These are phyloP conservation scores for Astreopora myriophthalma DNA, from an alignment of 64 coral and sea anemone genomes.

Conservation along the genomic window DNA sequence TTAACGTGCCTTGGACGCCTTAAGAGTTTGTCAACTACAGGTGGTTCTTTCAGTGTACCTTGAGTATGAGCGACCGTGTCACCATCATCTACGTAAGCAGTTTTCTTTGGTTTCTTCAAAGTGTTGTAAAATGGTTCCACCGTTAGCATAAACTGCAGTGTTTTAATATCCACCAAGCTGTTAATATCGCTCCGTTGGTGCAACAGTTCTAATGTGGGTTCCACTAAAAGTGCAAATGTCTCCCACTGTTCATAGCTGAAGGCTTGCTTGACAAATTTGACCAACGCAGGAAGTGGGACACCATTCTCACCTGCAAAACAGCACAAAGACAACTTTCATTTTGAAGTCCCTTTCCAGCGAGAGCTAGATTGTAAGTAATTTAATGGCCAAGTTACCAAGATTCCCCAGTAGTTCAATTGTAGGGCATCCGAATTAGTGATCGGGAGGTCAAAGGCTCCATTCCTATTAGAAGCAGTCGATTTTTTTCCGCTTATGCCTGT, in stretches of 20 bases:
- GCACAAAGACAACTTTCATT: background rate
- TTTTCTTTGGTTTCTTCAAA: slow-evolving; percentile 81
- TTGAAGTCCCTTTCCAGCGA: too few species aligned
- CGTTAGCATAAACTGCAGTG: slow-evolving; percentile 83
- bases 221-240: slow-evolving; percentile 61
- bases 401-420: too few species aligned
- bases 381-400: too few species aligned
- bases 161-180: slow-evolving; percentile 72
- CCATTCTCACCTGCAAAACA: slow-evolving; percentile 75
- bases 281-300: slow-evolving; percentile 75
- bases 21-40: too few species aligned
- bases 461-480: too few species aligned
- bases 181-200: slow-evolving; percentile 34
- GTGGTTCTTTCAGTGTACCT: slow-evolving; percentile 14
- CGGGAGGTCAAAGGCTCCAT: too few species aligned
- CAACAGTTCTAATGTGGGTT: slow-evolving; percentile 66
- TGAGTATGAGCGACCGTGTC: slow-evolving; percentile 32
- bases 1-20: too few species aligned
- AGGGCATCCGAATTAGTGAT: too few species aligned
- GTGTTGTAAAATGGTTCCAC: slow-evolving; percentile 85
- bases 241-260: slow-evolving; percentile 98
- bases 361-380: too few species aligned
- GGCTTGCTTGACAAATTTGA: slow-evolving; percentile 91
- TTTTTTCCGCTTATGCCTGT: too few species aligned
- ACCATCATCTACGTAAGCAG: slow-evolving; percentile 30